phyloP scores from a whole-genome alignment of 2,113 vertebrate species.

The Nematolebias whitei region DNA sequence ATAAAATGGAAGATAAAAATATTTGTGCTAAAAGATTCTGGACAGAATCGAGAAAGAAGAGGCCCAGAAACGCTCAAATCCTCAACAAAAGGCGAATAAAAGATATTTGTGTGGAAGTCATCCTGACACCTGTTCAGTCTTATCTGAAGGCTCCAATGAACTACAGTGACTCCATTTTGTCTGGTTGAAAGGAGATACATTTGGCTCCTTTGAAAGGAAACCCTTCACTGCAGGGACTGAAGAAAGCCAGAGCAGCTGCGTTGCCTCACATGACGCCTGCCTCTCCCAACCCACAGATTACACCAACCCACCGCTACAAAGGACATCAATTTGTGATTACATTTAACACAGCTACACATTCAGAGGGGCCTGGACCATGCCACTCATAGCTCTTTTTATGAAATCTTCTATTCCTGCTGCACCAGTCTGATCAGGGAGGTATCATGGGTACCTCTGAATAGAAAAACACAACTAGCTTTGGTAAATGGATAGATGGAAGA shows the following conservation, averaged over 20 bases:
- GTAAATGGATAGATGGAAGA: constrained; percentile 56
- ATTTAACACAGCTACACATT: constrained; percentile 47
- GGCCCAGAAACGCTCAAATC: constrained; percentile 7
- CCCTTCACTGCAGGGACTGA: constrained; percentile 39
- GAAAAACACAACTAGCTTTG: constrained; percentile 72
- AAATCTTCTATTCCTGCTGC: constrained; percentile 32
- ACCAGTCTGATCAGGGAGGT: constrained; percentile 36
- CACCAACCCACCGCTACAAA: constrained; percentile 55
- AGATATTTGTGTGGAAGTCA: constrained; percentile 35
- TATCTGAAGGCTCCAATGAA: constrained; percentile 48
- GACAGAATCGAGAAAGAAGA: constrained; percentile 1
- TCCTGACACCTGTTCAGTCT: constrained; percentile 59
- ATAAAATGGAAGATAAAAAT: constrained; percentile 19
- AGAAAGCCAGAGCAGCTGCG: constrained; percentile 65
- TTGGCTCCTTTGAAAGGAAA: constrained; percentile 61
- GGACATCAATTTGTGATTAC: constrained; percentile 59
- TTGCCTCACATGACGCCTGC: constrained; percentile 36
- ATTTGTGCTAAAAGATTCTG: constrained; percentile 9
- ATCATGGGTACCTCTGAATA: constrained; percentile 61
- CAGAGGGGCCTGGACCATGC: constrained; percentile 32
- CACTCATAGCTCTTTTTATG: constrained; percentile 37
- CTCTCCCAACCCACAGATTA: constrained; percentile 42
- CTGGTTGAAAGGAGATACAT: constrained; percentile 54
- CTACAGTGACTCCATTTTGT: constrained; percentile 49
- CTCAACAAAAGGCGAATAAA: constrained; percentile 29